These are phyloP conservation scores for Romanogobio albipinnatus DNA, from an alignment of 2,113 vertebrate species.

Conservation along the genomic window DNA sequence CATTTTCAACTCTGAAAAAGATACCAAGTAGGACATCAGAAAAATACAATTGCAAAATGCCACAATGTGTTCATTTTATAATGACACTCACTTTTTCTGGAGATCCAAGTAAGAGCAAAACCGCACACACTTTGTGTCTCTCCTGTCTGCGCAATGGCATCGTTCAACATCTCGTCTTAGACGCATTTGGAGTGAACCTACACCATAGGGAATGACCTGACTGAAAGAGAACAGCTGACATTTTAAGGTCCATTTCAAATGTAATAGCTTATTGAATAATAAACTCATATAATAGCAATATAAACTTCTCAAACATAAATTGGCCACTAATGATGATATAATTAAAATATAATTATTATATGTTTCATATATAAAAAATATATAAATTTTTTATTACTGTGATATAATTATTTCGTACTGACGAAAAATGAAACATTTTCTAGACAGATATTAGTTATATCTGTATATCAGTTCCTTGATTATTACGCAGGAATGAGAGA, in stretches of 20 bases:
- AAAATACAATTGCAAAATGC: not conserved
- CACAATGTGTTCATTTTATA: not conserved
- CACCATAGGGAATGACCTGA: conserved; percentile 72
- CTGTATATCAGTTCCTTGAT: no score
- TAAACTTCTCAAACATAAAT: no score
- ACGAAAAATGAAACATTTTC: no score
- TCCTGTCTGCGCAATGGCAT: conserved; percentile 64
- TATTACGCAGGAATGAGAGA: no score
- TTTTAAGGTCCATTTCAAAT: not conserved
- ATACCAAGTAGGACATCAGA: not conserved
- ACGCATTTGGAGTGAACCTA: conserved; percentile 64
- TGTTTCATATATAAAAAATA: no score
- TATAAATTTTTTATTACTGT: no score
- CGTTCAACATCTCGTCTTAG: conserved; percentile 63
- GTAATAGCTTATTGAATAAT: not conserved
- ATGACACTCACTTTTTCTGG: conserved; percentile 5
- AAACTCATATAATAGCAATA: not conserved
- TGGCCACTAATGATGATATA: no score
- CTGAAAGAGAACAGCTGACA: conserved; percentile 58
- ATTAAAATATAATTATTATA: no score
- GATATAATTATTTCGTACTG: no score
- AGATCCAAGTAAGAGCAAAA: conserved; percentile 66
- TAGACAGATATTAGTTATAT: no score
- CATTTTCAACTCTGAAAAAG: conserved; percentile 41
- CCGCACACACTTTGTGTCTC: conserved; percentile 62